A percentile compares a stretch with the other conserved stretches of the same genome.
Conservation (phyloP, 2,888 invertebrate species). For the Elegia similella region DNA sequence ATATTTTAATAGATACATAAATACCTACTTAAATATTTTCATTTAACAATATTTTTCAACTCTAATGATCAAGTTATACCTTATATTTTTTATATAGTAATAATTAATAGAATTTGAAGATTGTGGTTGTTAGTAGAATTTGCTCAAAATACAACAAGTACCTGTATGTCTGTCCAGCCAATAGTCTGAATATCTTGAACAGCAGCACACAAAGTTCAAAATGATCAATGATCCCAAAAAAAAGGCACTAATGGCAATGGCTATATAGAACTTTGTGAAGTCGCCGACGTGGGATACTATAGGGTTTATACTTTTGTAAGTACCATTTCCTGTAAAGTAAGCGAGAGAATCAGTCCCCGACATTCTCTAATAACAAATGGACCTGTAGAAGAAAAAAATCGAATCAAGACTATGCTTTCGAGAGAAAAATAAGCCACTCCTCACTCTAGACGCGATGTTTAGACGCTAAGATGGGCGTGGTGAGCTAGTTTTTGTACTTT, state of each 20-base stretch:
- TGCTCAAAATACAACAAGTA: constrained; percentile 36
- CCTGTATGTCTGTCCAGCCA: constrained; percentile 93
- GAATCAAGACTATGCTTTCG: constrained; percentile 33
- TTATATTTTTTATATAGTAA: too few species aligned
- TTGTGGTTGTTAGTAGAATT: too few species aligned
- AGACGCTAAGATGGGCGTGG: constrained; percentile 11
- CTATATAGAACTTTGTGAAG: constrained; percentile 92
- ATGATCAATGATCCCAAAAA: constrained; percentile 86
- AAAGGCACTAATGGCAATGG: constrained; percentile 89
- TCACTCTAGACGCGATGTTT: background rate
- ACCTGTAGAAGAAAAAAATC: constrained; percentile 64
- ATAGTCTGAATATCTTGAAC: constrained; percentile 89
- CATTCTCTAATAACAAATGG: constrained; percentile 53
- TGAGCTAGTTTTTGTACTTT: background rate
- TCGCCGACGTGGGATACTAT: constrained; percentile 80
- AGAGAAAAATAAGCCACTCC: constrained; percentile 10
- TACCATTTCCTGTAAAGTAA: constrained; percentile 72
- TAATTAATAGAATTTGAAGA: background rate
- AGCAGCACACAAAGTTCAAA: constrained; percentile 90
- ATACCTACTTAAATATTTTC: too few species aligned
- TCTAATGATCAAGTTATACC: too few species aligned
- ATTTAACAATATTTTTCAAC: too few species aligned
- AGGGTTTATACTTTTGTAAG: constrained; percentile 61
- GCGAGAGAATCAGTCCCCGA: constrained; percentile 64
- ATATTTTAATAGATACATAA: too few species aligned